Base-by-base conservation (phyloP, 2,113 vertebrate genomes). In the Vicugna pacos region DNA sequence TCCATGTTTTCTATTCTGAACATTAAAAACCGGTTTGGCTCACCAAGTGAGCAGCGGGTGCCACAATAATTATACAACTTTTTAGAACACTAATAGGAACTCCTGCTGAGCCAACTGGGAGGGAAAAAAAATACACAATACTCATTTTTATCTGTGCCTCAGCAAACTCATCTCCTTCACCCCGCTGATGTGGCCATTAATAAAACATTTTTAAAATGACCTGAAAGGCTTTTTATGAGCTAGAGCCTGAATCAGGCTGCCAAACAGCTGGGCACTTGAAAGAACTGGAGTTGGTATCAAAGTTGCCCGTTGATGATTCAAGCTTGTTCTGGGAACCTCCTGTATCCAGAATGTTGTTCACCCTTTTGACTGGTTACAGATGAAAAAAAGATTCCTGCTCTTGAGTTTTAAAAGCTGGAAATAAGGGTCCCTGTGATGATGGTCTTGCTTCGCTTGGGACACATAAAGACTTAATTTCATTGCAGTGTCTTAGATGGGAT, bases 151-250 rank as follows among this genome's bases (percentile, higher is more conserved):
- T 89, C 69, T 89, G 48, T 15, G 38, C 64, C 35, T 95, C 8
- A 6, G 83, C 92, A 89, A 81, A 92, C 52, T 89, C 93, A 95
- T 77, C 95, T 98, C 88, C 96, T 97, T 97, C 90, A 92, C 72
- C 77, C 48, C 84, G 87, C 50, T 97, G 82, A 70, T 93, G 90
- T 60, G 95, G 67, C 24, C 83, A 16, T 92, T 92, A 97, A 94
- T 93, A 96, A 97, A 97, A 96, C 86, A 97, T 97, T 95, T 93
- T 93, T 24, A 5, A 93, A 97, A 93, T 96, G 94, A 96, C 9
- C 86, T 50, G 56, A 82, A 3, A 2, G 58, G 16, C 17, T 89
- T 96, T 96, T 90, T 76, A 89, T 46, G n/a, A 95, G 62, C 28
- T 35, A 56, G 70, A 46, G 93, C 42, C 70, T 64, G 70, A 52